Percentiles rank a stretch among this genome's conserved stretches.
Conservation (phyloP, 2,797 vertebrate genomes). For the Lepilemur ruficaudatus region DNA sequence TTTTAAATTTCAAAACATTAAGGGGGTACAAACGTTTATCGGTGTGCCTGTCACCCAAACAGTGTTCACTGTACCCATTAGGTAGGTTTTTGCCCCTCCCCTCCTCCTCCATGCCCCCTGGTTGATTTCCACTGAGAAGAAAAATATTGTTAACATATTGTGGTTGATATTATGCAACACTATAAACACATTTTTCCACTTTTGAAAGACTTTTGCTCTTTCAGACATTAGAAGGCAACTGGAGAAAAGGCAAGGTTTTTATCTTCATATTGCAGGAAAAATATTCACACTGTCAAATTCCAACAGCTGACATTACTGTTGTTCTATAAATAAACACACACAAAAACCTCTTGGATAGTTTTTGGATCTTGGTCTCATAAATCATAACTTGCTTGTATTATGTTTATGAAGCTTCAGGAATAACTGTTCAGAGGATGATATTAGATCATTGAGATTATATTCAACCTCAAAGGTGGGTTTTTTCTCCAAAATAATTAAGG, state of each 20-base stretch:
- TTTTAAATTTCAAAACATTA: not conserved
- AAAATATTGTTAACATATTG: not conserved
- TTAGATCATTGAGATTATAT: conserved; percentile 86
- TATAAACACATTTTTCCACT: not conserved
- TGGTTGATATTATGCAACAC: not conserved
- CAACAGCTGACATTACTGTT: not conserved
- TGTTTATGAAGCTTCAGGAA: conserved; percentile 72
- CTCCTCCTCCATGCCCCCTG: not conserved
- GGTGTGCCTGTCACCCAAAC: not conserved
- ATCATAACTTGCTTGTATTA: conserved; percentile 88
- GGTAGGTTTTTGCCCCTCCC: not conserved
- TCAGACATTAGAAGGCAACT: not conserved
- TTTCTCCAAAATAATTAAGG: conserved; percentile 85
- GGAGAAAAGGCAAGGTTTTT: not conserved
- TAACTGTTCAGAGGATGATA: conserved; percentile 80
- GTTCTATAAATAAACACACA: not conserved
- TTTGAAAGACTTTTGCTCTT: conserved; percentile 1
- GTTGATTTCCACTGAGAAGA: not conserved
- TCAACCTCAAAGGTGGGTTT: conserved; percentile 88
- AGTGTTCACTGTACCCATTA: not conserved
- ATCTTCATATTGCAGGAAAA: not conserved
- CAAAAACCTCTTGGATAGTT: not conserved
- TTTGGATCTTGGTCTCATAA: conserved; percentile 66
- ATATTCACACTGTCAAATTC: not conserved
- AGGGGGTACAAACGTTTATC: not conserved